Base-by-base conservation (phyloP, 2,113 vertebrate genomes). In the Otocyon megalotis region DNA sequence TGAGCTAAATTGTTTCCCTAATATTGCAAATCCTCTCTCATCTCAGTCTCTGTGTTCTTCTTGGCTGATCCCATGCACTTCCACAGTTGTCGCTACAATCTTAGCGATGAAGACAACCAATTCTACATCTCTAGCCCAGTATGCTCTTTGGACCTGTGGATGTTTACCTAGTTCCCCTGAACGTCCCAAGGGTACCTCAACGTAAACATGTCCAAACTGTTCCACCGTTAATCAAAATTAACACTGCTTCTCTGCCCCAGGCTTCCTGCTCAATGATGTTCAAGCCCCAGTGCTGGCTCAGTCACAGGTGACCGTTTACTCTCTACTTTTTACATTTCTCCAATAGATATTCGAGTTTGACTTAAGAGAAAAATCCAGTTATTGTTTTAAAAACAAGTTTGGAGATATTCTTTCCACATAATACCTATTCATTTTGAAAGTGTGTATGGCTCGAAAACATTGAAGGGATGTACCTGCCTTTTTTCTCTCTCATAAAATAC, bases 291-390 rank as follows among this genome's bases (percentile, higher is more conserved):
- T 43, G 56, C 60, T 77, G 48, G 24, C 72, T 95, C 53, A 30
- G 53, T 87, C 85, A 97, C 85, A 95, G 93, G 74, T 81, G 67
- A 30, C 74, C 65, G 80, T 90, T 76, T 86, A 84, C 48, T 71
- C 5, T 37, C n/a, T 71, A 56, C 48, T 71, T 88, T 86, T 54
- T 54, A 88, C 30, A 19, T 77, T 95, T 90, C 58, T 92, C 81
- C 37, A 69, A 11, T 24, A 65, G 3, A 30, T 65, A 65, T 65
- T 28, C 63, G 32, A 32, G 63, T 65, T 32, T 65, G 63, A 30
- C 13, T 65, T 65, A 65, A 65, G 28, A 65, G 28, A 28, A 32
- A 65, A 77, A 69, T 69, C 63, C 63, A 69, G 32, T n/a, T n/a
- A 87, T n/a, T 19, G 35, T 82, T 8, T 30, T 28, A 58, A 86